Base-by-base conservation (phyloP, 1,140 invertebrate genomes). In the Trachymyrmex septentrionalis region DNA sequence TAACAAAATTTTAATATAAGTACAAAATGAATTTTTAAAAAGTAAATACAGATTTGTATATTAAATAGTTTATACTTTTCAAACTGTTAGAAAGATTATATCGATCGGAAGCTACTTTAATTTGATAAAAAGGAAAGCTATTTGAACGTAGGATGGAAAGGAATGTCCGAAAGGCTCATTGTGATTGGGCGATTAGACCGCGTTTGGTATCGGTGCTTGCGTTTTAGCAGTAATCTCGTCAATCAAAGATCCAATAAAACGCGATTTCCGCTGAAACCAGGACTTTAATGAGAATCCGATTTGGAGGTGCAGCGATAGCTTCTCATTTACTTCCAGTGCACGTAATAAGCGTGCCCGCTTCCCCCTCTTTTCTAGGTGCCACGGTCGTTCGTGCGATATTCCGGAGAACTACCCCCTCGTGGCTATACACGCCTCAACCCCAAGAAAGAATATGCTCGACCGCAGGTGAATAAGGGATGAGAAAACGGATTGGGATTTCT, bases 401-500 rank as follows among this genome's bases (percentile, higher is more conserved):
- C 84, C 48, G 53, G 24, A 34, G 48, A 63, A 84, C 73, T 77
- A 78, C 57, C 71, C 82, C 73, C 61, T 57, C 44, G 44, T 78
- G 82, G 24, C 73, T 86, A 61, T 75, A 21, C 75, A 78, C 59
- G 61, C 82, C 44, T 75, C 80, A 57, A 64, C 48, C 82, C 16
- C 61, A 30, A 72, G 61, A 89, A 87, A 90, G 78, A 85, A 67
- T 85, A 75, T n/a, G 38, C 77, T 66, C 85, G 78, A 89, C 85
- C 61, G 82, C 86, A 86, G 76, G 89, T 91, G 89, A 90, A 90
- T 91, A 90, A 91, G 59, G 88, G 81, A 90, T 90, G 86, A 90
- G 76, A 55, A 55, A 80, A 57, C 72, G 63, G 16, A 27, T 82
- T 82, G 66, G 85, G 64, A 89, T 86, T 89, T 82, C 72, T 66